Evolutionary conservation across 1,140 invertebrate species (phyloP).

Genomic region (Drosophila tsacasi): DNA sequence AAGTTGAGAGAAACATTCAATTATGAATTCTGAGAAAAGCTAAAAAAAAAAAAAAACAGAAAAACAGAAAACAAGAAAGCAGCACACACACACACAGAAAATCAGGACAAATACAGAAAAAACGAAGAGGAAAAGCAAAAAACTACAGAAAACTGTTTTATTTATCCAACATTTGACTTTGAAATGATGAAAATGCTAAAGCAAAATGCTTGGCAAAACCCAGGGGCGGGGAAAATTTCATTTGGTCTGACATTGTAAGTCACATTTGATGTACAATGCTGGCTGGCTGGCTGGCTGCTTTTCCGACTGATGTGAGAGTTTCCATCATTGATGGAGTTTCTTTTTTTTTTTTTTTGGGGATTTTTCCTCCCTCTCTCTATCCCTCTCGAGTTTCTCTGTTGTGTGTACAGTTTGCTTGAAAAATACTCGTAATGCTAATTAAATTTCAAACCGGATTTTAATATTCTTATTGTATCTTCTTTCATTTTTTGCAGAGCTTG

Average conservation of each 20-base stretch:
- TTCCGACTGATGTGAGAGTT: conserved; percentile 12
- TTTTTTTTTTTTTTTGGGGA: neutral
- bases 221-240: conserved; percentile 38
- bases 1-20: conserved; percentile 57
- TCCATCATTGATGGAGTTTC: conserved; percentile 30
- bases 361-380: neutral
- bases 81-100: conserved; percentile 4
- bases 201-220: conserved; percentile 31
- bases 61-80: conserved; percentile 5
- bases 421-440: conserved; percentile 63
- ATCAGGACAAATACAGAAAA: neutral
- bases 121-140: conserved; percentile 5
- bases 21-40: conserved; percentile 58
- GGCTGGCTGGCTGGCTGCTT: neutral
- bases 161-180: conserved; percentile 65
- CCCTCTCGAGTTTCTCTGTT: neutral
- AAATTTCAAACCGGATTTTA: conserved; percentile 43
- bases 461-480: conserved; percentile 11
- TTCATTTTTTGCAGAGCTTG: conserved; percentile 38
- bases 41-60: conserved; percentile 20
- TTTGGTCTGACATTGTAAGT: conserved; percentile 60
- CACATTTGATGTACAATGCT: conserved; percentile 58
- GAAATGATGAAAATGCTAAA: conserved; percentile 60
- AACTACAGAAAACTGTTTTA: conserved; percentile 66
- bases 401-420: conserved; percentile 29